Percentiles rank a stretch among this genome's conserved stretches.
Conservation (phyloP, 2,888 invertebrate genomes). For the Drosophila mulleri region DNA sequence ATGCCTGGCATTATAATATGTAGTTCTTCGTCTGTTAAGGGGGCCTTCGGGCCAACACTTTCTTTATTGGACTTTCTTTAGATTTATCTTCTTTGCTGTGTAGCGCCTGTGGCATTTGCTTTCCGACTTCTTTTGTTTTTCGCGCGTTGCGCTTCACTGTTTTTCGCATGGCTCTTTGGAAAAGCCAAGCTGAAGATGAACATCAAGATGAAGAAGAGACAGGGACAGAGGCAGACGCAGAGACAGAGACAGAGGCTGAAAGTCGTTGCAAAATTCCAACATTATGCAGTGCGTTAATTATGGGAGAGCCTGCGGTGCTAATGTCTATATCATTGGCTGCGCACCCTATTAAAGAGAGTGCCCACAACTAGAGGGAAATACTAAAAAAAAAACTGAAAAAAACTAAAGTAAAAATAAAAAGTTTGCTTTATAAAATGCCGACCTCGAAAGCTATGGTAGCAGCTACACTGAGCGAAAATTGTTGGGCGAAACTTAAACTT, state of each 20-base stretch:
- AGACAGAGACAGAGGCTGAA: slow-evolving; percentile 13
- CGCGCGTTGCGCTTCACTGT: slow-evolving; percentile 50
- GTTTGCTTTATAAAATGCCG: slow-evolving; percentile 53
- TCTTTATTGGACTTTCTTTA: slow-evolving; percentile 75
- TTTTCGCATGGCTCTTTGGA: slow-evolving; percentile 57
- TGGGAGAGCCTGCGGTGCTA: slow-evolving; percentile 56
- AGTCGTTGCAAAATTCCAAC: slow-evolving; percentile 27
- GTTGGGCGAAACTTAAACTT: not conserved
- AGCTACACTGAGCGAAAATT: slow-evolving; percentile 3
- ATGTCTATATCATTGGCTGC: slow-evolving; percentile 59
- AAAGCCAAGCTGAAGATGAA: not conserved
- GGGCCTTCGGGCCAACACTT: slow-evolving; percentile 73
- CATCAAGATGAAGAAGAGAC: slow-evolving; percentile 14
- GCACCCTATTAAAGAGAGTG: slow-evolving; percentile 44
- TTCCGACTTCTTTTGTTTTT: slow-evolving; percentile 30
- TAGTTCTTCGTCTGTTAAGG: slow-evolving; percentile 46
- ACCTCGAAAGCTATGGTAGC: slow-evolving; percentile 6
- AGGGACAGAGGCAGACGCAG: not conserved
- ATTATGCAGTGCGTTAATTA: slow-evolving; percentile 60
- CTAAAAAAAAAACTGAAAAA: slow-evolving; percentile 12
- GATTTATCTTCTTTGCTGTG: slow-evolving; percentile 53
- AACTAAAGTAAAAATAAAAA: slow-evolving; percentile 21
- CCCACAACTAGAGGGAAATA: slow-evolving; percentile 8
- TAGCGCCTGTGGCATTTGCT: slow-evolving; percentile 43
- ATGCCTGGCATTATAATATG: slow-evolving; percentile 58